phyloP scores from a whole-genome alignment of 2,888 invertebrate genomes.

The Leptarthrus brevirostris region DNA sequence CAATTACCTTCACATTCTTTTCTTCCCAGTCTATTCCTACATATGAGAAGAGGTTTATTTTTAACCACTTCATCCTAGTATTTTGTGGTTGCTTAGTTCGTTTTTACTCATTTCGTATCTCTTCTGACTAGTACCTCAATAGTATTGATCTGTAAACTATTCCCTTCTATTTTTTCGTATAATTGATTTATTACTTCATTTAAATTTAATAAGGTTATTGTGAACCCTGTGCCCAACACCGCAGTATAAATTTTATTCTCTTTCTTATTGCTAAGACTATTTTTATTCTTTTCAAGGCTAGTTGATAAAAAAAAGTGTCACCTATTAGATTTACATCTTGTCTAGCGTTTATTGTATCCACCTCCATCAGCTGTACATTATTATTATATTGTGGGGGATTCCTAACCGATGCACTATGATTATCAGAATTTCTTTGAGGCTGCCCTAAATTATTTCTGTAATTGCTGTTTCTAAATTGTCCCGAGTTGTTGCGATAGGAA shows the following conservation, averaged over 20 bases:
- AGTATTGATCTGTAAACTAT: slow-evolving; percentile 34
- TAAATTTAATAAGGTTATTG: slow-evolving; percentile 9
- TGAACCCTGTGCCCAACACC: background rate
- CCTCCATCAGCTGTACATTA: background rate
- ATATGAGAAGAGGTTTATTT: slow-evolving; percentile 48
- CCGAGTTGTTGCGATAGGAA: background rate
- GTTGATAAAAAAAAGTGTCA: slow-evolving; percentile 2
- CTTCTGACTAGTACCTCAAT: slow-evolving; percentile 35
- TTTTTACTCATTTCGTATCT: slow-evolving; percentile 34
- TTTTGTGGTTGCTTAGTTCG: slow-evolving; percentile 48
- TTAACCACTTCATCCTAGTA: slow-evolving; percentile 52
- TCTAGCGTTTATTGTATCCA: background rate
- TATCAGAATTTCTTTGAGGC: too few relatives aligned
- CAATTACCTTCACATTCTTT: slow-evolving; percentile 51
- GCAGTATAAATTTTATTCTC: too few relatives aligned
- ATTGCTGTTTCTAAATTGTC: background rate
- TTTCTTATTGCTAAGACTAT: too few relatives aligned
- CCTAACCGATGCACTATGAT: too few relatives aligned
- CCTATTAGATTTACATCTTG: background rate
- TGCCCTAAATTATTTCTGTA: background rate
- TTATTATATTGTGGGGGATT: background rate
- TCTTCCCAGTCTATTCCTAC: slow-evolving; percentile 53
- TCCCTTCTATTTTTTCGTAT: background rate
- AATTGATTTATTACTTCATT: slow-evolving; percentile 4
- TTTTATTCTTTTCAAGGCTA: background rate